phyloP scores from a whole-genome alignment of 2,888 invertebrate species.

The Belgica antarctica region DNA sequence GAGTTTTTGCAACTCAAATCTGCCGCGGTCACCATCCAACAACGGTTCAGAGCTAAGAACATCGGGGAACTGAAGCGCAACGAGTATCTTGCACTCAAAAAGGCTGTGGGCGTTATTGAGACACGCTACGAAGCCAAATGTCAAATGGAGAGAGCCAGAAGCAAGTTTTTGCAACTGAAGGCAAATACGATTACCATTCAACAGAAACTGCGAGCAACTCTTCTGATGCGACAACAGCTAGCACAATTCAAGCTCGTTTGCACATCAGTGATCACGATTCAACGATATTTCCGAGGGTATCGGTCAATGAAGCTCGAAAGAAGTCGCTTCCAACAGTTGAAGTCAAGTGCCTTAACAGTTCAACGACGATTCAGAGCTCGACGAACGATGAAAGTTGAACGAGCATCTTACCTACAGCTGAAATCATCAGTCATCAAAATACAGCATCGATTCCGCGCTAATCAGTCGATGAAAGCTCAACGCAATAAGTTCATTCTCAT shows the following conservation, averaged over 20 bases:
- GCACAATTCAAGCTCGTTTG: neutral
- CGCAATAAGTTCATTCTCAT: conserved; percentile 47
- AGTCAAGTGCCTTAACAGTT: conserved; percentile 44
- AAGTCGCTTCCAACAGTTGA: conserved; percentile 25
- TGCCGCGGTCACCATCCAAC: conserved; percentile 47
- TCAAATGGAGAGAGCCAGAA: conserved; percentile 49
- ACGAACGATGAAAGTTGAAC: conserved; percentile 40
- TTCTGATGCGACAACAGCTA: neutral
- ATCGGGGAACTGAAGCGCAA: too few relatives aligned
- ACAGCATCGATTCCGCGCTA: conserved; percentile 56
- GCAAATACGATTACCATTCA: conserved; percentile 48
- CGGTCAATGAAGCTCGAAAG: conserved; percentile 30
- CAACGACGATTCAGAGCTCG: conserved; percentile 47
- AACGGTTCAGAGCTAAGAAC: conserved; percentile 47
- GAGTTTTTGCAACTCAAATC: conserved; percentile 46
- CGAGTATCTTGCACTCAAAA: too few relatives aligned
- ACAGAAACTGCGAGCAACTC: conserved; percentile 23
- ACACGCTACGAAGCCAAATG: conserved; percentile 50
- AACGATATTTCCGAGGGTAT: conserved; percentile 54
- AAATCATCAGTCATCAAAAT: conserved; percentile 45
- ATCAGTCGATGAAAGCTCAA: conserved; percentile 49
- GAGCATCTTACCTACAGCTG: conserved; percentile 41
- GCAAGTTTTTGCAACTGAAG: conserved; percentile 50
- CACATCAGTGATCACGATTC: conserved; percentile 48
- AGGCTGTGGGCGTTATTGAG: too few relatives aligned